A percentile compares a stretch with the other conserved stretches of the same genome.
Evolutionary conservation across 2,797 vertebrate species (phyloP).

Genomic region (Oreonectes daqikongensis): DNA sequence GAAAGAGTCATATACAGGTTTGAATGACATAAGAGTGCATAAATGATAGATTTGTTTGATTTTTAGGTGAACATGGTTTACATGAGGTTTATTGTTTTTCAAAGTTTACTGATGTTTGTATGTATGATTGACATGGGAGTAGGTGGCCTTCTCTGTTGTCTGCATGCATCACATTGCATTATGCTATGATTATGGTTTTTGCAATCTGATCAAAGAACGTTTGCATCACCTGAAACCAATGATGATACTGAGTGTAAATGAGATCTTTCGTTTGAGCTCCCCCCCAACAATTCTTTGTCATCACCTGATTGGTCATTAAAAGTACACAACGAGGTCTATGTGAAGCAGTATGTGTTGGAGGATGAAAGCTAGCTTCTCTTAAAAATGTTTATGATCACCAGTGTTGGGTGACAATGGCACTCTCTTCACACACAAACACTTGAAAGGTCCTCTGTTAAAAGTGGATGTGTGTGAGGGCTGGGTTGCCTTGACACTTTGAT

Average conservation of each 20-base stretch:
- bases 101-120: no score
- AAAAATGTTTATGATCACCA: conserved; percentile 36
- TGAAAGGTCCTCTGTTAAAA: conserved; percentile 35
- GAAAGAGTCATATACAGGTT: no score
- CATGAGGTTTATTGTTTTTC: no score
- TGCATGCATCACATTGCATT: no score
- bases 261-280: background rate
- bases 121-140: no score
- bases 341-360: background rate
- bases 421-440: conserved; percentile 22
- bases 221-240: background rate
- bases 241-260: background rate
- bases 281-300: background rate
- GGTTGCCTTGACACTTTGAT: conserved; percentile 54
- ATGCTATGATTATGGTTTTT: no score
- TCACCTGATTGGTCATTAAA: conserved; percentile 11
- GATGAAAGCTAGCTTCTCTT: conserved; percentile 31
- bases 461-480: conserved; percentile 33
- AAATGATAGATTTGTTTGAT: no score
- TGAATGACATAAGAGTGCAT: no score
- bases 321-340: background rate
- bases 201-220: no score
- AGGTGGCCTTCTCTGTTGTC: no score
- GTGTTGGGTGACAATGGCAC: conserved; percentile 9
- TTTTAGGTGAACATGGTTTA: no score